Evolutionary conservation across 2,797 vertebrate genomes (phyloP).

Genomic region (Denticeps clupeoides): DNA sequence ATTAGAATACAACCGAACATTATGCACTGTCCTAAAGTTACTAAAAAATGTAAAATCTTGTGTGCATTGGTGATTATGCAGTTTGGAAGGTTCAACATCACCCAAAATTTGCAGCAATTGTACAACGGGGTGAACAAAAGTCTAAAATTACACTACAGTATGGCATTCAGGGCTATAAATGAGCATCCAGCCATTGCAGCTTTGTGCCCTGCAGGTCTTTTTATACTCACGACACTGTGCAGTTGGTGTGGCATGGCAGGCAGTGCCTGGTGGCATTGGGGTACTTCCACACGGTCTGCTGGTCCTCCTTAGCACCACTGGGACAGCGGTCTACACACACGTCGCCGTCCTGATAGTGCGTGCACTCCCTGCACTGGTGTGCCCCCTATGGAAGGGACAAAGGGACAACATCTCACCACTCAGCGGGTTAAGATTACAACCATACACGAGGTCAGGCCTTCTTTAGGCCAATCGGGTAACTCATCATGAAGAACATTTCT

Average conservation of each 20-base stretch:
- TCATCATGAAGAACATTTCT: too few species aligned
- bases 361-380: conserved; percentile 73
- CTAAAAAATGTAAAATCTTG: background rate
- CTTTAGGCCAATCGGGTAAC: too few species aligned
- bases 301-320: conserved; percentile 78
- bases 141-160: too few species aligned
- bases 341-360: conserved; percentile 67
- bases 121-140: background rate
- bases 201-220: background rate
- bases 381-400: conserved; percentile 58
- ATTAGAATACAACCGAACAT: background rate
- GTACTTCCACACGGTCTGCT: conserved; percentile 84
- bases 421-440: too few species aligned
- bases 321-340: conserved; percentile 80
- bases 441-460: too few species aligned
- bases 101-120: too few species aligned
- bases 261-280: conserved; percentile 71
- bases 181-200: too few species aligned
- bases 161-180: too few species aligned
- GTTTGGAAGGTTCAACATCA: too few species aligned
- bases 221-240: conserved; percentile 78
- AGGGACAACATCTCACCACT: background rate
- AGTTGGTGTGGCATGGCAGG: conserved; percentile 81
- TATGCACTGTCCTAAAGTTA: background rate
- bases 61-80: too few species aligned